Evolutionary conservation across 2,113 vertebrate species (phyloP), one percentile per base, ranked within the genome.

Genomic region (Todiramphus chloris): DNA sequence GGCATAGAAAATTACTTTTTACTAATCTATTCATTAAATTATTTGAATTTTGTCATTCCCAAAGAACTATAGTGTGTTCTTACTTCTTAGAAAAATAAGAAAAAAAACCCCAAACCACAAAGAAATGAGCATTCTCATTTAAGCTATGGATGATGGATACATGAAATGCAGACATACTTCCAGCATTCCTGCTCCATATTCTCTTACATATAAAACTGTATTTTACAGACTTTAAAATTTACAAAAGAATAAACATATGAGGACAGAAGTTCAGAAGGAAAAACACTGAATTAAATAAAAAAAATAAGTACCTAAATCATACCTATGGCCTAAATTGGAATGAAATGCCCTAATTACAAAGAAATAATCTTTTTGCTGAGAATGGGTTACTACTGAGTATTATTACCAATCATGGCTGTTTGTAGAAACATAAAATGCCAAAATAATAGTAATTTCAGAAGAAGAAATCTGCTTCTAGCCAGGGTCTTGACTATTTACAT

Each of bases 311-410:
- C 37, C 41, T 95, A 41, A 46, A 5, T 73, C 72, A 85, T 74
- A 93, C 51, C 23, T 83, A 41, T 95, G 66, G 68, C 77, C 66
- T 58, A 76, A 96, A 94, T 63, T 92, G 64, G 67, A 87, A 75
- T 73, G 72, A 85, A 95, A 87, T 69, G n/a, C 60, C 20, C 39
- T 97, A 95, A 97, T 97, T 97, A 97, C 50, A 89, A 90, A 81
- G 69, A 89, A 91, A 51, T 50, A 51, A 6, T 92, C 60, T 89
- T 97, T 96, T 95, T 94, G 35, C 91, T 96, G 97, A 97, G 60
- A 93, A 80, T 83, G 89, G 94, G 48, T 87, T 96, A 93, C 88
- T 93, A 82, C 62, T 93, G 88, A 96, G 60, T 94, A 73, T 86
- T 93, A 89, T 85, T 86, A 87, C 63, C 84, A 91, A 87, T 73